Evolutionary conservation across 2,113 vertebrate genomes (phyloP).

Genomic region (Sula dactylatra): DNA sequence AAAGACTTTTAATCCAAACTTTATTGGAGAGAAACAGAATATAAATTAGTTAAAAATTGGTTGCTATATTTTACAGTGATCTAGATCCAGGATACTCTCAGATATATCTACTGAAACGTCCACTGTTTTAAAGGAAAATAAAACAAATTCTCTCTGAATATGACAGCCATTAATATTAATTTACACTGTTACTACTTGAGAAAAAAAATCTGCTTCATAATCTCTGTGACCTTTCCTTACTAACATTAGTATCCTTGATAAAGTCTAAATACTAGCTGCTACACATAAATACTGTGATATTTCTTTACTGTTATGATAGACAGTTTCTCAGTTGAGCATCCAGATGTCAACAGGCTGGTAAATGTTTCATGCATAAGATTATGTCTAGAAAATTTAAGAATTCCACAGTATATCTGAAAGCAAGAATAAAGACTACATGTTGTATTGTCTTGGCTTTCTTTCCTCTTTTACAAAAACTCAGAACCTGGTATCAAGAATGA

Average conservation of each 20-base stretch:
- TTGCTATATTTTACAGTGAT: background rate
- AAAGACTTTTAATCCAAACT: background rate
- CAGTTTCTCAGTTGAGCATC: background rate
- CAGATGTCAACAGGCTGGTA: background rate
- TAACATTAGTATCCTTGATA: background rate
- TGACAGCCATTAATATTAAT: background rate
- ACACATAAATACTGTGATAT: background rate
- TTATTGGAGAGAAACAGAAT: background rate
- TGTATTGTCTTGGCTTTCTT: background rate
- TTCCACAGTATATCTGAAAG: background rate
- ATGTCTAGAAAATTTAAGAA: slow-evolving; percentile 12
- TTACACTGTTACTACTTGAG: background rate
- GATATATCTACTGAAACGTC: background rate
- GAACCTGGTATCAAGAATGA: background rate
- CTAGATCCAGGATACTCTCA: background rate
- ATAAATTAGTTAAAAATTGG: background rate
- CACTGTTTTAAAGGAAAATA: background rate
- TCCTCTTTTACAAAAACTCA: background rate
- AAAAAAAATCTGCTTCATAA: background rate
- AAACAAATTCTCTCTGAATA: background rate
- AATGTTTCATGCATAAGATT: background rate
- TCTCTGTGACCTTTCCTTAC: slow-evolving; percentile 25
- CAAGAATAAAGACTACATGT: background rate
- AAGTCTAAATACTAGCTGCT: background rate
- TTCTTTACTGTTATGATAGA: background rate